Percentiles rank a stretch among this genome's conserved stretches.
Evolutionary conservation across 2,888 invertebrate species (phyloP).

Genomic region (Drosophila gaucha): DNA sequence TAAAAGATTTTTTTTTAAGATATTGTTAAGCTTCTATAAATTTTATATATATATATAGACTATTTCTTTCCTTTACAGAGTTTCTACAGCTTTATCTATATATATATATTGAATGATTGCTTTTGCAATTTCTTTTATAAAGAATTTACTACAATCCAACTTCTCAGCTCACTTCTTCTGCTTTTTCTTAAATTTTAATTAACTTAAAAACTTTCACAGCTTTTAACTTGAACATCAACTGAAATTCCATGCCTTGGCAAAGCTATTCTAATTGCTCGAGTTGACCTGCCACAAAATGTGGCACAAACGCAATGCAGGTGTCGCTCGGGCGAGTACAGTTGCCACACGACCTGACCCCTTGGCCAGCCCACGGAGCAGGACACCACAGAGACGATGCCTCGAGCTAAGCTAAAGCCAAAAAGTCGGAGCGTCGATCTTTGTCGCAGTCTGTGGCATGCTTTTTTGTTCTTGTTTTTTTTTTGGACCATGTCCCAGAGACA

Average conservation of each 20-base stretch:
- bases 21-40: too few relatives aligned
- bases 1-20: too few relatives aligned
- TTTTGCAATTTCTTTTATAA: too few relatives aligned
- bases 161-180: too few relatives aligned
- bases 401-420: not conserved
- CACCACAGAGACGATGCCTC: not conserved
- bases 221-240: not conserved
- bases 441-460: conserved; percentile 39
- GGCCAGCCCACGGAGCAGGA: not conserved
- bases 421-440: conserved; percentile 36
- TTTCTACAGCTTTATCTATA: too few relatives aligned
- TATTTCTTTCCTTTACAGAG: too few relatives aligned
- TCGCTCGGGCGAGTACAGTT: conserved; percentile 66
- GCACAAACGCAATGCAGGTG: conserved; percentile 58
- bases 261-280: not conserved
- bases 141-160: too few relatives aligned
- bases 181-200: not conserved
- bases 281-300: conserved; percentile 45
- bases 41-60: too few relatives aligned
- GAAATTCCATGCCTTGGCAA: not conserved
- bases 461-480: conserved; percentile 2
- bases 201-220: not conserved
- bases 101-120: too few relatives aligned
- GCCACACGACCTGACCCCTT: conserved; percentile 74
- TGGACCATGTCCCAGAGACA: conserved; percentile 60